Conservation (phyloP, 2,113 vertebrate genomes). For the Candoia aspera region DNA sequence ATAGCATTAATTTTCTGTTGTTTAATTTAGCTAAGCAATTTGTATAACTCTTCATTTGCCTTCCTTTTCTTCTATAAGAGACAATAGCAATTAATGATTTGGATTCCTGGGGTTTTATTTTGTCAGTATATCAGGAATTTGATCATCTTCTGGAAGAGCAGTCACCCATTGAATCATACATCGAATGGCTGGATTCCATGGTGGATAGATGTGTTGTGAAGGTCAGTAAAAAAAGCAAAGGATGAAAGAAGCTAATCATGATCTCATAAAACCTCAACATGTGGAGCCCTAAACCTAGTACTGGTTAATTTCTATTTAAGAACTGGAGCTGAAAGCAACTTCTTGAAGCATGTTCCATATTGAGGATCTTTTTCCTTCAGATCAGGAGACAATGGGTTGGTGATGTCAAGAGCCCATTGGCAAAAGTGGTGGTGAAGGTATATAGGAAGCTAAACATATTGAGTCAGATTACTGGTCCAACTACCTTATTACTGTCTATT, state of each 20-base stretch:
- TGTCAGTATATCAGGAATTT: slow-evolving; percentile 96
- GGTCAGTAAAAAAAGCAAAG: slow-evolving; percentile 75
- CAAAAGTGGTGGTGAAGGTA: not conserved
- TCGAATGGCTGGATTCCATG: slow-evolving; percentile 98
- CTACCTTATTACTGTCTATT: not conserved
- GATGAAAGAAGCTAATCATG: not conserved
- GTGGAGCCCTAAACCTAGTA: not conserved
- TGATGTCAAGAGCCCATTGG: not conserved
- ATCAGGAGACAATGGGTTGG: not conserved
- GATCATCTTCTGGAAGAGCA: slow-evolving; percentile 96
- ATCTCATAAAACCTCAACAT: not conserved
- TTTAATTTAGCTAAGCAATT: not conserved
- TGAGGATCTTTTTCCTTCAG: slow-evolving; percentile 4
- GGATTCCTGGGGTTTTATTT: slow-evolving; percentile 35
- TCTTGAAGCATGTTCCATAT: not conserved
- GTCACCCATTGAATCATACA: slow-evolving; percentile 95
- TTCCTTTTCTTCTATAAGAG: slow-evolving; percentile 27
- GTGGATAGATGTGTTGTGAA: slow-evolving; percentile 97
- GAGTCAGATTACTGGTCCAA: not conserved
- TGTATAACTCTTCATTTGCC: slow-evolving; percentile 16
- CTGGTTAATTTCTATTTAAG: not conserved
- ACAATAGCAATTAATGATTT: slow-evolving; percentile 34
- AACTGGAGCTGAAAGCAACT: not conserved
- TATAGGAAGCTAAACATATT: not conserved
- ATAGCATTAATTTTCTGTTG: not conserved